phyloP scores from a whole-genome alignment of 1,140 invertebrate genomes.

The Lysiphlebus fabarum region DNA sequence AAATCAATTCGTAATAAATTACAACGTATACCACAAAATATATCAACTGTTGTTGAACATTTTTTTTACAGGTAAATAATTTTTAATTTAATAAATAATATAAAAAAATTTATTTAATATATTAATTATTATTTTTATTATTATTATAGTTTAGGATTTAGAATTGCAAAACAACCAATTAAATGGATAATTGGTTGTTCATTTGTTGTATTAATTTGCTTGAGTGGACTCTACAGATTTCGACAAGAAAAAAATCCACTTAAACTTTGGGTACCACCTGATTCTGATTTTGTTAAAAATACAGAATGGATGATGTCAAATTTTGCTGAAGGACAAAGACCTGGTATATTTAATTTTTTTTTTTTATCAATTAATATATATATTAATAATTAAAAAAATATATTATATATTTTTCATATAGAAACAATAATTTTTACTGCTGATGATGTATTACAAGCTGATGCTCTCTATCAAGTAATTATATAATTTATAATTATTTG shows the following conservation, averaged over 20 bases:
- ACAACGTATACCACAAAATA: conserved; percentile 35
- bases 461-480: conserved; percentile 52
- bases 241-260: conserved; percentile 64
- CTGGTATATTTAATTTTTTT: too few species aligned
- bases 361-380: too few species aligned
- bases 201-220: conserved; percentile 44
- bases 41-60: conserved; percentile 39
- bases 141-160: conserved; percentile 44
- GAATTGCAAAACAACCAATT: conserved; percentile 40
- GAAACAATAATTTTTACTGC: conserved; percentile 64
- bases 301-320: conserved; percentile 71
- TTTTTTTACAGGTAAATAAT: conserved; percentile 46
- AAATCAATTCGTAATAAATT: conserved; percentile 1
- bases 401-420: conserved; percentile 28
- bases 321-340: conserved; percentile 62
- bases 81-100: background rate
- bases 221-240: conserved; percentile 44
- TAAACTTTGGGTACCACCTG: conserved; percentile 68
- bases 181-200: conserved; percentile 44
- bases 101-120: background rate
- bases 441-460: conserved; percentile 64
- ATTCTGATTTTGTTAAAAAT: conserved; percentile 66
- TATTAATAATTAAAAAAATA: too few species aligned
- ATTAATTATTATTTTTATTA: conserved; percentile 14
- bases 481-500: background rate